A percentile compares a stretch with the other conserved stretches of the same genome.
These are phyloP conservation scores for Cochlearius cochlearius DNA, from an alignment of 2,113 vertebrate genomes.

Conservation along the genomic window DNA sequence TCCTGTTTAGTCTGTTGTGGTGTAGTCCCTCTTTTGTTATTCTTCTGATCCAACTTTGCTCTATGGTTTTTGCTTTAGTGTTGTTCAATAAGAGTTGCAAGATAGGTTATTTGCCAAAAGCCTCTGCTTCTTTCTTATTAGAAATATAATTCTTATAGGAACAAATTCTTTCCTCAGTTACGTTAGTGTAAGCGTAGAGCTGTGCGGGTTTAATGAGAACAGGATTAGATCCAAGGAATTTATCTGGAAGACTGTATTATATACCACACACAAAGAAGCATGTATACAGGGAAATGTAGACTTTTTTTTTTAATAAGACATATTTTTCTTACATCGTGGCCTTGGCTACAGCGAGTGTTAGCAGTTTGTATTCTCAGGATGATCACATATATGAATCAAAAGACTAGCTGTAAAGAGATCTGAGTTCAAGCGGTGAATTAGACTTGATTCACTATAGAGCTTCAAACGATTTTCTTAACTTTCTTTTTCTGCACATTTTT, in stretches of 20 bases:
- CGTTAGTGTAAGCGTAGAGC: neutral
- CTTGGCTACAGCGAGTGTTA: neutral
- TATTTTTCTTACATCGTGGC: neutral
- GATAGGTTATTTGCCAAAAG: neutral
- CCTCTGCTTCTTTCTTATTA: neutral
- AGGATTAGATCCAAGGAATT: constrained; percentile 44
- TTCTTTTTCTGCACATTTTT: neutral
- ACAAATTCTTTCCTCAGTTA: neutral
- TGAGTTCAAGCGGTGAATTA: neutral
- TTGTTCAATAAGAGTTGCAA: neutral
- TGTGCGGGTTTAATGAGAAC: neutral
- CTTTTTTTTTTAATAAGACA: neutral
- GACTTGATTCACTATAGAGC: neutral
- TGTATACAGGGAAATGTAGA: neutral
- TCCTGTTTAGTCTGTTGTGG: neutral
- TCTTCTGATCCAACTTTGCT: neutral
- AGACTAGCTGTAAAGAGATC: neutral
- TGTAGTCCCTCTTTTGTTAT: neutral
- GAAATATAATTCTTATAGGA: constrained; percentile 27
- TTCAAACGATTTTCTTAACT: neutral
- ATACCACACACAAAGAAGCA: constrained; percentile 19
- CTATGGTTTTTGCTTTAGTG: neutral
- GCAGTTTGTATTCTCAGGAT: neutral
- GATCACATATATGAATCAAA: neutral
- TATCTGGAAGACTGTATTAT: constrained; percentile 12